Percentiles rank a stretch among this genome's conserved stretches.
These are phyloP conservation scores for Atherinomorus stipes DNA, from an alignment of 2,113 vertebrate species.

Conservation along the genomic window DNA sequence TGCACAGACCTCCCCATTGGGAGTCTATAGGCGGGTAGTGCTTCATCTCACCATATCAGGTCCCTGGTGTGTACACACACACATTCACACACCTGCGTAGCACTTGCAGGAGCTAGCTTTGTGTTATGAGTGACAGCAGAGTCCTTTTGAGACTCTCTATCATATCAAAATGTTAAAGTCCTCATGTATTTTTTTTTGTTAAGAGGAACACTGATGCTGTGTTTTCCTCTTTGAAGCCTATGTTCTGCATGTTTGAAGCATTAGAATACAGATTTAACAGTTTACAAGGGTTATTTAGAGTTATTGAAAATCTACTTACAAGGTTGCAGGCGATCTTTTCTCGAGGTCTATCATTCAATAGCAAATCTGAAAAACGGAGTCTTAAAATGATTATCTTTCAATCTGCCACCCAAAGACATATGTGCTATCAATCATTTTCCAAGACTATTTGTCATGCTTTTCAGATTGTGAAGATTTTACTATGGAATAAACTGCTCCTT, in stretches of 20 bases:
- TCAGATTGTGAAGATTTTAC: conserved; percentile 16
- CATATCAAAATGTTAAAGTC: conserved; percentile 3
- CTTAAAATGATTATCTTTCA: conserved; percentile 44
- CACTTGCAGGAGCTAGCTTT: conserved; percentile 34
- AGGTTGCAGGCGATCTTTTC: conserved; percentile 33
- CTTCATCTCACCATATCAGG: conserved; percentile 64
- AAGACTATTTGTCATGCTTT: conserved; percentile 23
- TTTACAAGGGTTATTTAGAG: conserved; percentile 37
- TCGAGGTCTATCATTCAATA: conserved; percentile 34
- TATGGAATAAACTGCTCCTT: conserved; percentile 1
- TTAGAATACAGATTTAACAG: conserved; percentile 13
- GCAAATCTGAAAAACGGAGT: conserved; percentile 31
- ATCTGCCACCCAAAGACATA: conserved; percentile 44
- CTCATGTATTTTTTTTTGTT: background rate
- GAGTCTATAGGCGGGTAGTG: conserved; percentile 69
- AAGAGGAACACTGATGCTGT: background rate
- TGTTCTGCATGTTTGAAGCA: conserved; percentile 28
- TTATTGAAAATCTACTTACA: conserved; percentile 11
- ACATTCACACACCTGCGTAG: conserved; percentile 64
- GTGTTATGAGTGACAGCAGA: conserved; percentile 35
- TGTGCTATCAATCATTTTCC: conserved; percentile 48
- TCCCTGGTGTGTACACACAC: conserved; percentile 52
- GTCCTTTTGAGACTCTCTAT: background rate
- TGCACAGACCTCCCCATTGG: conserved; percentile 73
- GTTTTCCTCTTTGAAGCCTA: background rate